Evolutionary conservation across 2,888 invertebrate species (phyloP).

Genomic region (Ophion slaviceki): DNA sequence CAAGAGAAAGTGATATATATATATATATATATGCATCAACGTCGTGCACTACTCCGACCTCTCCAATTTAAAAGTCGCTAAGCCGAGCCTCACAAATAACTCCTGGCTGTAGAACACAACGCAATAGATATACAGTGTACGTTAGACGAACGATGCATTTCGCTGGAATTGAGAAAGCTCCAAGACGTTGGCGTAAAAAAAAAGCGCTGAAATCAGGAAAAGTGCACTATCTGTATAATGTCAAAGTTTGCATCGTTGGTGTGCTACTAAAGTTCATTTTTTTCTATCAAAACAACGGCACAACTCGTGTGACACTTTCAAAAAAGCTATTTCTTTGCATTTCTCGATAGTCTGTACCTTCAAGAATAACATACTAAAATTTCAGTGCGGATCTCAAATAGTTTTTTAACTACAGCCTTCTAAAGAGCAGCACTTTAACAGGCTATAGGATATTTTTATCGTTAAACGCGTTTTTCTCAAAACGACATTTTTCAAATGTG

Average conservation of each 20-base stretch:
- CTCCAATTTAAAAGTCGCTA: slow-evolving; percentile 42
- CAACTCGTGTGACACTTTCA: no score
- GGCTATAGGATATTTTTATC: no score
- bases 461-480: no score
- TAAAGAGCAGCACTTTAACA: no score
- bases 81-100: slow-evolving; percentile 51
- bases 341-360: no score
- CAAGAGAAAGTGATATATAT: slow-evolving; percentile 6
- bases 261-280: neutral
- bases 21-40: slow-evolving; percentile 37
- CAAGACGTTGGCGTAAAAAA: neutral
- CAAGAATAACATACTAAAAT: no score
- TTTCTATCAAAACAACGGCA: no score
- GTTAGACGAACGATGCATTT: slow-evolving; percentile 11
- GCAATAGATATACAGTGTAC: neutral
- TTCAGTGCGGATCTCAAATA: no score
- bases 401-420: no score
- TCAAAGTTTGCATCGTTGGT: neutral
- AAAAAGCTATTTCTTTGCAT: no score
- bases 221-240: neutral
- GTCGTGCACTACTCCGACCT: slow-evolving; percentile 17
- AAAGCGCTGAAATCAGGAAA: neutral
- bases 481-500: no score
- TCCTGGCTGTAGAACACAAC: slow-evolving; percentile 20
- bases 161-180: neutral